Conservation (phyloP, 2,113 vertebrate genomes). For the Otis tarda region DNA sequence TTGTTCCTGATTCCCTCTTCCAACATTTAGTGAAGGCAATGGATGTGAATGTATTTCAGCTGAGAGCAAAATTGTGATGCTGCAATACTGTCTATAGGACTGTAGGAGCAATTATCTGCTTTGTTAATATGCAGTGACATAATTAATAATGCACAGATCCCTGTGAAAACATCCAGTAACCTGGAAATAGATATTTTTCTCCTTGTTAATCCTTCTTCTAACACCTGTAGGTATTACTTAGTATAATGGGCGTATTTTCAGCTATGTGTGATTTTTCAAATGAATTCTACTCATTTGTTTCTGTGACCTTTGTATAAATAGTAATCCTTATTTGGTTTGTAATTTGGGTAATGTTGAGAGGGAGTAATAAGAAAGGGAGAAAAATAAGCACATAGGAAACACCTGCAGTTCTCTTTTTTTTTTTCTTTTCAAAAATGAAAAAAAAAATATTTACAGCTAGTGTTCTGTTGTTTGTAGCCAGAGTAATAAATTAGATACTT, state of each 20-base stretch:
- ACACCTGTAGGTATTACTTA: background rate
- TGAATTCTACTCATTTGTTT: background rate
- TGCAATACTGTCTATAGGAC: background rate
- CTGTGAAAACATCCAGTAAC: background rate
- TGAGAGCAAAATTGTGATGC: background rate
- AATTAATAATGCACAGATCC: background rate
- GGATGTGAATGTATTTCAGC: background rate
- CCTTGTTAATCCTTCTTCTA: background rate
- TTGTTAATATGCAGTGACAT: background rate
- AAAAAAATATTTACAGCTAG: conserved; percentile 41
- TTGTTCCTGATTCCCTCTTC: background rate
- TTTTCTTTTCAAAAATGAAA: background rate
- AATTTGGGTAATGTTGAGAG: background rate
- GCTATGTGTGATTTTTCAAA: background rate
- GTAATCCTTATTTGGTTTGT: background rate
- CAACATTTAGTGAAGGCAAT: background rate
- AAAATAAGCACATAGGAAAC: conserved; percentile 15
- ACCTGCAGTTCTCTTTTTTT: background rate
- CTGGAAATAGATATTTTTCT: background rate
- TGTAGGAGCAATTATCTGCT: background rate
- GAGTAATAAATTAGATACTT: conserved; percentile 62
- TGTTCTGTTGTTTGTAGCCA: conserved; percentile 55
- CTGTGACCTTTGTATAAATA: background rate
- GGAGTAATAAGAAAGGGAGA: background rate
- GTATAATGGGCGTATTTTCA: background rate